These are phyloP conservation scores for Ophonus ardosiacus DNA, from an alignment of 2,888 invertebrate genomes.

Conservation along the genomic window DNA sequence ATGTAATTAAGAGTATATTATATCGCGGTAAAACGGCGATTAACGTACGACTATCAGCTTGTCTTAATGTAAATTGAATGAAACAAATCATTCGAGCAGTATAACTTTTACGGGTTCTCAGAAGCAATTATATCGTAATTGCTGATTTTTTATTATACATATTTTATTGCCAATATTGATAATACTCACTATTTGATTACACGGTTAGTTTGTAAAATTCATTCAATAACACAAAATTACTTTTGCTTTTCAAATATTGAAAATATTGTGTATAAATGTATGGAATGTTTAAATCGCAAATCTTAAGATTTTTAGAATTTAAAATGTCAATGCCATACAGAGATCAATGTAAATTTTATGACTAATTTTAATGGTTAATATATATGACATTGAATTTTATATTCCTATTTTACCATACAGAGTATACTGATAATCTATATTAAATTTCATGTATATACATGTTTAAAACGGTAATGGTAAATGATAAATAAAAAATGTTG, in stretches of 20 bases:
- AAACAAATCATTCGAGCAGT: slow-evolving; percentile 59
- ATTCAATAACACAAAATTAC: not conserved
- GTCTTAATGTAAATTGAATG: slow-evolving; percentile 59
- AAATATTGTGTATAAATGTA: no score
- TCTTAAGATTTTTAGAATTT: not conserved
- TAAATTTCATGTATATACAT: not conserved
- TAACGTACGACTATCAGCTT: slow-evolving; percentile 51
- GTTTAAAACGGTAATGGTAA: not conserved
- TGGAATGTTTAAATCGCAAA: no score
- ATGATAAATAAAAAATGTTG: not conserved
- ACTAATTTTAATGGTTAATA: not conserved
- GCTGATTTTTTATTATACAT: slow-evolving; percentile 34
- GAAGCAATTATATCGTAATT: slow-evolving; percentile 55
- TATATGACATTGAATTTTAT: not conserved
- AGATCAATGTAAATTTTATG: not conserved
- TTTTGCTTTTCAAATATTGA: not conserved
- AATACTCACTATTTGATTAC: not conserved
- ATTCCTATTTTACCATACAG: not conserved
- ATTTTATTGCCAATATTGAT: slow-evolving; percentile 28
- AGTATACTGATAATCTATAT: not conserved
- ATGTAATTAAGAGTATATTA: slow-evolving; percentile 55
- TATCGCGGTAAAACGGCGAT: slow-evolving; percentile 56
- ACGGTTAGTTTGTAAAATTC: not conserved
- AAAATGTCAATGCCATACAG: not conserved
- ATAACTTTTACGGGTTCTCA: slow-evolving; percentile 53